Base-by-base conservation (phyloP, 1,140 invertebrate genomes). In the Gonatopus flavifemur region DNA sequence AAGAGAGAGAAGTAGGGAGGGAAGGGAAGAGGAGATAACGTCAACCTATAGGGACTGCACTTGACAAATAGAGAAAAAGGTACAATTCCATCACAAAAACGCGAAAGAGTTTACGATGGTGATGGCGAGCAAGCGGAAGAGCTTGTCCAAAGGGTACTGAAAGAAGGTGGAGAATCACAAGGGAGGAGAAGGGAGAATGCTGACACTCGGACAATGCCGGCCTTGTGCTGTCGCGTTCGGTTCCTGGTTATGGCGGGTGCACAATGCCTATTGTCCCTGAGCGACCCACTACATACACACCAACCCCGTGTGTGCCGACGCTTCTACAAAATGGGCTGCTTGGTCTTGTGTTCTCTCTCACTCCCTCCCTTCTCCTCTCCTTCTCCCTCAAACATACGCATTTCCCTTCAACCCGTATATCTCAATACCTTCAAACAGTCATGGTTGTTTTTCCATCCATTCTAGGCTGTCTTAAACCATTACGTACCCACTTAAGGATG, bases 221-320 rank as follows among this genome's bases (percentile, higher is more conserved):
- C 55, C 55, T 58, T 64, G 55, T 62, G 66, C 68, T 76, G 73
- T 74, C 72, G 69, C 65, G 60, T 71, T 74, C 65, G 68, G 70
- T 72, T 71, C 66, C 73, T 76, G 75, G 66, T 76, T 75, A 75
- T 77, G 75, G 75, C 75, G 71, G 66, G 61, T 69, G 57, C 67
- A 77, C 73, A 77, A 77, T 77, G 69, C 72, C 75, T 68, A 77
- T 77, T 77, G 75, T 77, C 63, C n/a, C n/a, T n/a, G 59, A 55
- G 60, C 60, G 64, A 66, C 64, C 63, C 60, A 62, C 55, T 52
- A 51, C 61, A 66, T 63, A 66, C 64, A 64, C 59, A 62, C n/a
- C n/a, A n/a, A n/a, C n/a, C n/a, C n/a, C n/a, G n/a, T 72, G 69
- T 72, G 66, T 74, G 70, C 67, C 65, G 62, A 69, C 67, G 65